Evolutionary conservation across 2,797 vertebrate species (phyloP).

Genomic region (Lates japonicus): DNA sequence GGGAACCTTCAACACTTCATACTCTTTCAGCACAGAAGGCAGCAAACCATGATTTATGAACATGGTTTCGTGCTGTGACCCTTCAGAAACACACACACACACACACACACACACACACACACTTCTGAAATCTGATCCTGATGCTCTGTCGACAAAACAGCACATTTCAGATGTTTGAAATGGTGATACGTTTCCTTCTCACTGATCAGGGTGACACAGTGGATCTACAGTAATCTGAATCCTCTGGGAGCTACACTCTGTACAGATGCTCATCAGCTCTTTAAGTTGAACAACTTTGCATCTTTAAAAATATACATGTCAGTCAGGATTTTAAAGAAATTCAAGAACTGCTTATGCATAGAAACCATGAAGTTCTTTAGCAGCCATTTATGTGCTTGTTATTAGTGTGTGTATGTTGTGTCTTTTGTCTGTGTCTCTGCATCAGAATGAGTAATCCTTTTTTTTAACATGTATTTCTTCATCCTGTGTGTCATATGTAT

Average conservation of each 20-base stretch:
- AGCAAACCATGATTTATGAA: neutral
- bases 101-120: neutral
- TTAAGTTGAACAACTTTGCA: too few species aligned
- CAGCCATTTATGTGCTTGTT: neutral
- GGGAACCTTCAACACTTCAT: neutral
- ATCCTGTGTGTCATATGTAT: neutral
- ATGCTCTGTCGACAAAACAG: conserved; percentile 2
- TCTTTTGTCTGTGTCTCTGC: neutral
- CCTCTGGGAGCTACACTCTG: conserved; percentile 4
- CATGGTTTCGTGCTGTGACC: neutral
- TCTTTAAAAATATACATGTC: neutral
- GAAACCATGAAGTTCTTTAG: neutral
- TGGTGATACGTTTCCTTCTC: conserved; percentile 29
- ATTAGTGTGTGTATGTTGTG: neutral
- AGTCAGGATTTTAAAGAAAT: neutral
- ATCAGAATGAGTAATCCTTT: neutral
- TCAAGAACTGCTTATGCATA: neutral
- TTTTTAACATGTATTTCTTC: neutral
- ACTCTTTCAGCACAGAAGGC: neutral
- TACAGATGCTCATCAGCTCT: neutral
- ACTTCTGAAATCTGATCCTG: conserved; percentile 25
- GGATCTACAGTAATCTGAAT: conserved; percentile 43
- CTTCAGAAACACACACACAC: neutral
- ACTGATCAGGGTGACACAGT: conserved; percentile 50
- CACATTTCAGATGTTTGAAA: conserved; percentile 39